Evolutionary conservation across 2,888 invertebrate genomes (phyloP), one percentile per base, ranked within the genome.

Genomic region (Cosmopolites sordidus): DNA sequence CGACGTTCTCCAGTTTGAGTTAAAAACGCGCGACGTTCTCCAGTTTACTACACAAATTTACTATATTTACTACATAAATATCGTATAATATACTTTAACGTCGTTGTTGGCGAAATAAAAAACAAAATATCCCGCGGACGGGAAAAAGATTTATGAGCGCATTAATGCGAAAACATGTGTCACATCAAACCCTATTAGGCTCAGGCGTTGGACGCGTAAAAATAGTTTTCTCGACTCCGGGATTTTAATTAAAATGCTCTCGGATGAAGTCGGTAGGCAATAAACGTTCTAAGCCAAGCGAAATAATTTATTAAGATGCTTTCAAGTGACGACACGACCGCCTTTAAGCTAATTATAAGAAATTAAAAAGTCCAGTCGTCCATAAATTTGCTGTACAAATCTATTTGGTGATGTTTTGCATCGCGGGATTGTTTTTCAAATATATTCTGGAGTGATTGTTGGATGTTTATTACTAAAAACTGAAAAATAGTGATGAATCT

Each of bases 361-460:
- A 63, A 63, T 64, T 63, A 63, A 63, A 64, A 60, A 54, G 62
- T 69, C 69, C 65, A 68, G 66, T 66, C 63, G 66, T 64, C 66
- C 68, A 68, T 71, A 72, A 71, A 72, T 72, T 12, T 33, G 33
- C 33, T 3, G n/a, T 33, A 33, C 8, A 6, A 33, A 33, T 33
- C 5, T 33, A 33, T 12, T n/a, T 33, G 33, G 5, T 33, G n/a
- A 11, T 12, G 4, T 33, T 11, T 33, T 12, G 3, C 33, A 6
- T 33, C 11, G 8, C 5, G 11, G 11, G 5, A 22, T 22, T 22
- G n/a, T n/a, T n/a, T n/a, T n/a, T n/a, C n/a, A n/a, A n/a, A n/a
- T n/a, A n/a, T n/a, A n/a, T n/a, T n/a, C n/a, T n/a, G n/a, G n/a
- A n/a, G n/a, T n/a, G n/a, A n/a, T n/a, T n/a, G n/a, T n/a, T n/a